Conservation (phyloP, 2,797 vertebrate genomes). For the Syncerus caffer region DNA sequence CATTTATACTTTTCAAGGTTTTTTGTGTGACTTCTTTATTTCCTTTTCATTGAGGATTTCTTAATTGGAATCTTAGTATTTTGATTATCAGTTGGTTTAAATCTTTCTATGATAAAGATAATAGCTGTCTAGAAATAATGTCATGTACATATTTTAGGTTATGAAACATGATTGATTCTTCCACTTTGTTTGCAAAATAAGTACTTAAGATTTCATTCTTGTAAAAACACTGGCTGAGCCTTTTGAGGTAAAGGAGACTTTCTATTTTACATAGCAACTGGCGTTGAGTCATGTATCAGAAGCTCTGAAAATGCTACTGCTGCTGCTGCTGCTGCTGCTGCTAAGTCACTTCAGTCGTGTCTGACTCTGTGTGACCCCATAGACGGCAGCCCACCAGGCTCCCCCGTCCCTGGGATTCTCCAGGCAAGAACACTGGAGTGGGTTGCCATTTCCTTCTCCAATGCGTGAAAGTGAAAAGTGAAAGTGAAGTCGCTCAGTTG, state of each 20-base stretch:
- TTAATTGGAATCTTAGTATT: background rate
- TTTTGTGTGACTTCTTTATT: background rate
- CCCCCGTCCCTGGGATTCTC: too few species aligned
- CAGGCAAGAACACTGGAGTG: too few species aligned
- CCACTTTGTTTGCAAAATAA: constrained; percentile 1
- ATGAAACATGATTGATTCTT: background rate
- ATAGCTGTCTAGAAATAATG: background rate
- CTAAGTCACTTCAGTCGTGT: too few species aligned
- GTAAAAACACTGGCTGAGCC: background rate
- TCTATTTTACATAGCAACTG: background rate
- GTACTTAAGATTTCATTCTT: constrained; percentile 30
- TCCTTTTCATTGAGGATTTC: background rate
- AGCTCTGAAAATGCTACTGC: background rate
- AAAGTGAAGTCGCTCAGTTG: too few species aligned
- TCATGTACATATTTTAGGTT: background rate
- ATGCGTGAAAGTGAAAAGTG: too few species aligned
- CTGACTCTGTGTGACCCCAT: too few species aligned
- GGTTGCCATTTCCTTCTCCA: too few species aligned
- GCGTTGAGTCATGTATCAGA: background rate
- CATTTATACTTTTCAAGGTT: background rate
- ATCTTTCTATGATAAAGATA: background rate
- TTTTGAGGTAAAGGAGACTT: background rate
- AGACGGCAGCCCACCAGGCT: too few species aligned
- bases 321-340: too few species aligned
- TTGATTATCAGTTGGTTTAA: constrained; percentile 29